These are phyloP conservation scores for Tinea semifulvella DNA, from an alignment of 2,888 invertebrate species.

Conservation along the genomic window DNA sequence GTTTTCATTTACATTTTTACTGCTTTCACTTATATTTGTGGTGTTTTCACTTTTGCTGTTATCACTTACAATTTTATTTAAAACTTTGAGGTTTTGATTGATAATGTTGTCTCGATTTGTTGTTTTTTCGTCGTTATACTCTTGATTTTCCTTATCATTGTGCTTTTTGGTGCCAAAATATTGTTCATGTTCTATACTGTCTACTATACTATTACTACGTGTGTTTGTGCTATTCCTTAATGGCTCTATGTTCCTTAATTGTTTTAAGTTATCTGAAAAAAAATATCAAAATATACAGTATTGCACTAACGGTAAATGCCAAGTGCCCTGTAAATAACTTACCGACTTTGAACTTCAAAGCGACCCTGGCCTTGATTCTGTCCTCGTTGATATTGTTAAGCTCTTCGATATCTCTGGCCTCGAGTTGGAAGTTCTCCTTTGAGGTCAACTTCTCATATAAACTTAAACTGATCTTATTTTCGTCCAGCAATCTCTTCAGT, in stretches of 20 bases:
- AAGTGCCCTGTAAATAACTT: conserved; percentile 24
- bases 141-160: background rate
- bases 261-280: background rate
- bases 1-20: too few species aligned
- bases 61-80: background rate
- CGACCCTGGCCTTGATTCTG: conserved; percentile 37
- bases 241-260: background rate
- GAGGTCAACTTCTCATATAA: conserved; percentile 53
- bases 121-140: too few species aligned
- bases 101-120: too few species aligned
- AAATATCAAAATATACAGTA: too few species aligned
- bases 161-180: background rate
- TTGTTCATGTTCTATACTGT: background rate
- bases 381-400: conserved; percentile 50
- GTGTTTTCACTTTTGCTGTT: background rate
- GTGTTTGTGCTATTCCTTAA: background rate
- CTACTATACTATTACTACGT: background rate
- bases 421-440: conserved; percentile 48
- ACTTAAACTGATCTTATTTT: conserved; percentile 44
- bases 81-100: background rate
- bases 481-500: conserved; percentile 27
- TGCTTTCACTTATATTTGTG: too few species aligned
- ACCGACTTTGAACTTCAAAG: conserved; percentile 45
- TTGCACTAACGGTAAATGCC: too few species aligned
- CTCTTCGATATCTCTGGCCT: conserved; percentile 55